These are phyloP conservation scores for Lottia scabra DNA, from an alignment of 2,888 invertebrate species.

Conservation along the genomic window DNA sequence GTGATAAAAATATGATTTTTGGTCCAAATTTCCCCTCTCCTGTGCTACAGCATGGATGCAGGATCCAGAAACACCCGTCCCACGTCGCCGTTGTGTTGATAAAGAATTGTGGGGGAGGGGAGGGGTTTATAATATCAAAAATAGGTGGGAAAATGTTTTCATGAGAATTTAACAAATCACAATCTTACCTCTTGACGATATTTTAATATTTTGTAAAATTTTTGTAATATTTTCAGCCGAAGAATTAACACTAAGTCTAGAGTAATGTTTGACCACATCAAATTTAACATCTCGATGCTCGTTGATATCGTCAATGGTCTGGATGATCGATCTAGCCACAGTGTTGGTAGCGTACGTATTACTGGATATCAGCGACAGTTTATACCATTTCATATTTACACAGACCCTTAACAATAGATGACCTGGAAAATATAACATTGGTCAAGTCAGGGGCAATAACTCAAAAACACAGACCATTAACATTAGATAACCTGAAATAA, in stretches of 20 bases:
- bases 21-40: too few relatives aligned
- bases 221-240: slow-evolving; percentile 27
- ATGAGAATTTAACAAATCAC: not conserved
- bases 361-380: slow-evolving; percentile 29
- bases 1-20: too few relatives aligned
- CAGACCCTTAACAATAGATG: slow-evolving; percentile 29
- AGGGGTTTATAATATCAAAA: too few relatives aligned
- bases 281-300: slow-evolving; percentile 23
- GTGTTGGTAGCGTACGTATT: slow-evolving; percentile 12
- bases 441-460: too few relatives aligned
- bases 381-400: slow-evolving; percentile 22
- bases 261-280: slow-evolving; percentile 42
- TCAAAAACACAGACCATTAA: too few relatives aligned
- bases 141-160: too few relatives aligned
- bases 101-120: too few relatives aligned
- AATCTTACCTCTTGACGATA: slow-evolving; percentile 56
- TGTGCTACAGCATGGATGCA: too few relatives aligned
- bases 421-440: slow-evolving; percentile 15
- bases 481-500: too few relatives aligned
- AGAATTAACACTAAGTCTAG: slow-evolving; percentile 28
- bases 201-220: slow-evolving; percentile 42
- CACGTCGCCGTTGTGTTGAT: too few relatives aligned
- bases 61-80: too few relatives aligned
- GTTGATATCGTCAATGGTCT: slow-evolving; percentile 15
- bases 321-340: slow-evolving; percentile 24